Base-by-base conservation (phyloP, 2,797 vertebrate genomes). In the Aphelocoma californica region DNA sequence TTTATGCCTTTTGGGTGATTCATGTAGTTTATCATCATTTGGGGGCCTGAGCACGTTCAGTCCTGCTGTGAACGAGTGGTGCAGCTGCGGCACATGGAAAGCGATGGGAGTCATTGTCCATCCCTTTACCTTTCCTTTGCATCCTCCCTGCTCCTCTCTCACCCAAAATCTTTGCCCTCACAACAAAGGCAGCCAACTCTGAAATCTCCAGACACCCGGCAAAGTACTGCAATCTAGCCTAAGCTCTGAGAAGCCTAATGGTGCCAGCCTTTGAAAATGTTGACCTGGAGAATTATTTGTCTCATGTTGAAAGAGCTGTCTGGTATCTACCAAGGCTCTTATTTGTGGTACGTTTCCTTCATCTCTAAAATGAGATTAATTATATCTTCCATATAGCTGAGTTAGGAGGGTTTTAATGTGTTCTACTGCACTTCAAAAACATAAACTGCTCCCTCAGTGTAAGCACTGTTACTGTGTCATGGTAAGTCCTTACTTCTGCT, bases 41-140 rank as follows among this genome's bases (percentile, higher is more conserved):
- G 53, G 14, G 14, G 7, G 7, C 28, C 23, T 48, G 58, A 10
- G 19, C 47, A 2, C 3, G 0, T 18, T 14, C 48, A 14, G 45
- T 8, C n/a, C 34, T 21, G 56, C 32, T 4, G 16, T 12, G 26
- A 18, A 1, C 1, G 1, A 48, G 25, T 32, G 10, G 66, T 32
- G 34, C 18, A 9, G 47, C 51, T 24, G 36, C 5, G 0, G 25
- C 3, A 0, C 1, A 5, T 29, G 40, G 6, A 18, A 8, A 7
- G 34, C 2, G 40, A 9, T 4, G 2, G 42, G 7, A 47, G 53
- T 7, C 11, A 2, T 0, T 81, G 50, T 18, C 47, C 38, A 2
- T 29, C 25, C 1, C 1, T 80, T 79, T 24, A 6, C 42, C 48
- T 69, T 31, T 36, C 36, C 40, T 71, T 29, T 34, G 48, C 69